Conservation (phyloP, 2,888 invertebrate genomes). For the Mechanitis messenoides region DNA sequence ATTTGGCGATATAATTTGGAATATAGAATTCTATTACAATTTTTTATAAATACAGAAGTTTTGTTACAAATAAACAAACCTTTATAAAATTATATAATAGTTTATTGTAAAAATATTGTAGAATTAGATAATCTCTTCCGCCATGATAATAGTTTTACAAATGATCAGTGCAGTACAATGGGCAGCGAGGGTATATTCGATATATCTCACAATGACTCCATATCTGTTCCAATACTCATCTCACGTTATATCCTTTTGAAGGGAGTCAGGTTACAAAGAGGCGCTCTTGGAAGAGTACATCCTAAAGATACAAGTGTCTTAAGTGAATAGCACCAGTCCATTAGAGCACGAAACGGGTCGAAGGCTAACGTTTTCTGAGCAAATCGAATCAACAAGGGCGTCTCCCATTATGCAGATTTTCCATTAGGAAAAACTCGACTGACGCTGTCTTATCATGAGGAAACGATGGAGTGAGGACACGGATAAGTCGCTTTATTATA, state of each 20-base stretch:
- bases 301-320: slow-evolving; percentile 53
- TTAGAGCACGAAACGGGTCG: slow-evolving; percentile 44
- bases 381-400: slow-evolving; percentile 64
- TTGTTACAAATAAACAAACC: no score
- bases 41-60: no score
- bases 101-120: no score
- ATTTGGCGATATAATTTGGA: no score
- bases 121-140: not conserved
- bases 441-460: slow-evolving; percentile 33
- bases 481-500: slow-evolving; percentile 6
- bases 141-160: slow-evolving; percentile 9
- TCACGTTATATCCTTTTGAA: slow-evolving; percentile 46
- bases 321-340: slow-evolving; percentile 58
- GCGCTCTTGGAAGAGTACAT: slow-evolving; percentile 39
- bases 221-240: slow-evolving; percentile 47
- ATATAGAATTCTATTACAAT: no score
- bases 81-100: no score
- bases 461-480: slow-evolving; percentile 20
- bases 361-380: slow-evolving; percentile 52
- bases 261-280: slow-evolving; percentile 50
- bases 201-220: slow-evolving; percentile 56
- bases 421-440: slow-evolving; percentile 55
- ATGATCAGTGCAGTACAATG: slow-evolving; percentile 37
- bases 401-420: slow-evolving; percentile 70
- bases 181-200: slow-evolving; percentile 53